phyloP scores from a whole-genome alignment of 2,113 vertebrate species.

The Aphyosemion australe region DNA sequence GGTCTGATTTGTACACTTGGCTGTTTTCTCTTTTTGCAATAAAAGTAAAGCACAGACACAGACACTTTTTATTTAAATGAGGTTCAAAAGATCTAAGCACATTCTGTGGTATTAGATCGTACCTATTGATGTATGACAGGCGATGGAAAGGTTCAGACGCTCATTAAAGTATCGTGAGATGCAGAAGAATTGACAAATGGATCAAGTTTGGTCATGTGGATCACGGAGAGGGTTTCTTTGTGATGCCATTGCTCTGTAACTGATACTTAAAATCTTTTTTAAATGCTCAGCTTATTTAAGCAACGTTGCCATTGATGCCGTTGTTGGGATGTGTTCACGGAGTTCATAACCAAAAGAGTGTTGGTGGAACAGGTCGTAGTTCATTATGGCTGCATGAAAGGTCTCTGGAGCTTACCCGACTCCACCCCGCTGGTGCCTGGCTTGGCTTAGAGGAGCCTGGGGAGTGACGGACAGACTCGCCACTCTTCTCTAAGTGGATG shows the following conservation, averaged over 20 bases:
- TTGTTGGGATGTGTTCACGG: constrained; percentile 1
- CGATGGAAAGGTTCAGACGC: constrained; percentile 47
- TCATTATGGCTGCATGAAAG: constrained; percentile 14
- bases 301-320: background rate
- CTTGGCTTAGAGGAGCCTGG: constrained; percentile 54
- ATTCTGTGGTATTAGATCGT: constrained; percentile 35
- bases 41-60: constrained; percentile 52
- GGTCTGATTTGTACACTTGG: constrained; percentile 64
- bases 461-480: constrained; percentile 45
- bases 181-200: constrained; percentile 14
- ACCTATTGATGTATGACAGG: constrained; percentile 36
- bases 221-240: constrained; percentile 19
- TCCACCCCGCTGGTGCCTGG: constrained; percentile 48
- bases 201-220: constrained; percentile 29
- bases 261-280: constrained; percentile 20
- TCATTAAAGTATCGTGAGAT: constrained; percentile 40
- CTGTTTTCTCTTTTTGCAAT: constrained; percentile 37
- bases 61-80: constrained; percentile 41
- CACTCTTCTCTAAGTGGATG: constrained; percentile 58
- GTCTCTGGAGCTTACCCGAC: constrained; percentile 22
- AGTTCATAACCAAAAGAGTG: constrained; percentile 10
- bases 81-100: constrained; percentile 32
- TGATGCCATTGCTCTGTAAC: constrained; percentile 17
- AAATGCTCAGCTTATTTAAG: constrained; percentile 4
- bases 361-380: constrained; percentile 8